phyloP scores from a whole-genome alignment of 2,888 invertebrate species.

The Sipha maydis region DNA sequence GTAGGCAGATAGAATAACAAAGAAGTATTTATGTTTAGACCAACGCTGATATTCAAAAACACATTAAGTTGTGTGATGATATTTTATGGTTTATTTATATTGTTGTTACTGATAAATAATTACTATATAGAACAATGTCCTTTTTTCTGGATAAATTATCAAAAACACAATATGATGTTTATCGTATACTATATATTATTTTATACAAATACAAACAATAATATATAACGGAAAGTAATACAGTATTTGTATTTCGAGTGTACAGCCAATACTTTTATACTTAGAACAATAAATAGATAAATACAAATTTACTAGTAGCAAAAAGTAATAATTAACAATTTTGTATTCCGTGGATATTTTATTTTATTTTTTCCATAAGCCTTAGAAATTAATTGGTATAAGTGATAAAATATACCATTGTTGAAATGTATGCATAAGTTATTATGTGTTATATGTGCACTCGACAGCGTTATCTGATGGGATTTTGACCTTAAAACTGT shows the following conservation, averaged over 20 bases:
- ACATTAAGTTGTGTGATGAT: too few relatives aligned
- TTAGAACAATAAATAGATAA: too few relatives aligned
- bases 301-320: neutral
- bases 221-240: neutral
- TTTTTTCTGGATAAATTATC: neutral
- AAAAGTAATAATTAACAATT: neutral
- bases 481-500: constrained; percentile 26
- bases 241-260: too few relatives aligned
- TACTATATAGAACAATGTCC: too few relatives aligned
- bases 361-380: neutral
- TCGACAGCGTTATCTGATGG: constrained; percentile 22
- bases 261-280: too few relatives aligned
- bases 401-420: neutral
- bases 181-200: neutral
- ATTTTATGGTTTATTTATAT: too few relatives aligned
- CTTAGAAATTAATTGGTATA: neutral
- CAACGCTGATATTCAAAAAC: too few relatives aligned
- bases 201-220: neutral
- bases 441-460: constrained; percentile 2
- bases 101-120: too few relatives aligned
- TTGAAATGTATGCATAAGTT: constrained; percentile 3
- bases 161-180: neutral
- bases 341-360: neutral
- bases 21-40: too few relatives aligned
- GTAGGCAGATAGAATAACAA: too few relatives aligned